A percentile compares a stretch with the other conserved stretches of the same genome.
Evolutionary conservation across 2,113 vertebrate species (phyloP).

Genomic region (Xyrauchen texanus): DNA sequence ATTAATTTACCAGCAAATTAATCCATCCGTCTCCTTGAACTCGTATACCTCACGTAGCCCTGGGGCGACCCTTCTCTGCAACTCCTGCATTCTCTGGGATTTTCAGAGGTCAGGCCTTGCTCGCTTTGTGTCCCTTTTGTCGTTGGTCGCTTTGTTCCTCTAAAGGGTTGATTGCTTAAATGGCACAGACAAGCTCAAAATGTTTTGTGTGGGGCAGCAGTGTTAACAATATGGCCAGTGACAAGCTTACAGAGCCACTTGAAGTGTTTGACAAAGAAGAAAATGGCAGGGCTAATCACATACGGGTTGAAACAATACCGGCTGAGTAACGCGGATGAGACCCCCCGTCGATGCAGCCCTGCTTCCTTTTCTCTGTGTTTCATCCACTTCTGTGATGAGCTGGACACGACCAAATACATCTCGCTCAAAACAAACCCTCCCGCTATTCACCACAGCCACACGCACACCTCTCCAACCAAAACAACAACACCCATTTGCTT

Average conservation of each 20-base stretch:
- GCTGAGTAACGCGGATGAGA: conserved; percentile 12
- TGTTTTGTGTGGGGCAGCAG: conserved; percentile 56
- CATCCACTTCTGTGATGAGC: neutral
- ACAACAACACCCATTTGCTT: conserved; percentile 4
- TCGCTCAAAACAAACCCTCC: conserved; percentile 9
- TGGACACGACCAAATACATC: neutral
- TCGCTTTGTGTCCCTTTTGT: conserved; percentile 55
- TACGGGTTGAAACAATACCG: conserved; percentile 30
- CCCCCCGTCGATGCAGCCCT: no score
- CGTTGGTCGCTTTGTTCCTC: conserved; percentile 63
- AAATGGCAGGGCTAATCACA: conserved; percentile 39
- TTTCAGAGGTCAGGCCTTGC: conserved; percentile 49
- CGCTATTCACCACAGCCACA: neutral
- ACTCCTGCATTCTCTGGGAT: conserved; percentile 58
- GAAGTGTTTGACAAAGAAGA: conserved; percentile 52
- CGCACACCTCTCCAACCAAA: neutral
- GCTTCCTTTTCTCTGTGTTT: neutral
- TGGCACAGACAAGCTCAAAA: conserved; percentile 31
- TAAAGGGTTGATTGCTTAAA: conserved; percentile 50
- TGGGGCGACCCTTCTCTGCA: neutral
- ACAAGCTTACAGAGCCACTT: conserved; percentile 43
- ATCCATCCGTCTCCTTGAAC: neutral
- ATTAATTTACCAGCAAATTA: neutral
- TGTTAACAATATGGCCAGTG: conserved; percentile 49
- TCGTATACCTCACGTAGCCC: neutral